Base-by-base conservation (phyloP, 2,888 invertebrate species). In the Lamellibrachia satsuma region DNA sequence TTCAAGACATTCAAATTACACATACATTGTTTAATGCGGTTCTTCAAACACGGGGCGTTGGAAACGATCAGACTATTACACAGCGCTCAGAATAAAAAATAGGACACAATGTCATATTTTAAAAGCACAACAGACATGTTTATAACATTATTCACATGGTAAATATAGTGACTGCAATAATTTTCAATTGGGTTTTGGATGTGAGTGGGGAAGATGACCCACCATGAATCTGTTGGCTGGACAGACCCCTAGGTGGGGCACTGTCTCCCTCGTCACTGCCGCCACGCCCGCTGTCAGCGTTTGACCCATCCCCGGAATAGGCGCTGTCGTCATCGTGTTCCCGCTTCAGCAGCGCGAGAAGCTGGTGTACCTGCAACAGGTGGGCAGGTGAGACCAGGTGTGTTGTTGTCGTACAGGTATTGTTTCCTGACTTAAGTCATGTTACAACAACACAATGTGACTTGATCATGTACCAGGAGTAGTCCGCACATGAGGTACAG, bases 241-340 rank as follows among this genome's bases (percentile, higher is more conserved):
- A 22, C 75, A 15, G 4, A 1, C 75, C 75, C 75, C 75, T 75
- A n/a, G 75, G 75, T 75, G 75, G 75, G 75, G 75, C 91, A 11
- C 91, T 39, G 52, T 91, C 91, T n/a, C 91, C 91, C 39, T 91
- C 91, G 11, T 91, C 91, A 52, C 91, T 91, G 39, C 91, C 91
- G 11, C 91, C 91, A 15, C 91, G 91, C 91, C 91, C 91, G 39
- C 91, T 91, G 91, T 91, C 91, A 22, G 75, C 75, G 75, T 75
- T 75, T 4, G 91, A 52, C 52, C 91, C 91, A 7, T 91, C 91
- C 52, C 91, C 91, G 4, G 91, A 91, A 39, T 91, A 91, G 4
- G 91, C 91, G 91, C 91, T 91, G 91, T 91, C 91, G 15, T 51
- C 52, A 22, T 91, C 91, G 27, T 51, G 52, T 15, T 91, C 91